A percentile compares a stretch with the other conserved stretches of the same genome.
Evolutionary conservation across 2,888 invertebrate genomes (phyloP).

Genomic region (Argyresthia goedartella): DNA sequence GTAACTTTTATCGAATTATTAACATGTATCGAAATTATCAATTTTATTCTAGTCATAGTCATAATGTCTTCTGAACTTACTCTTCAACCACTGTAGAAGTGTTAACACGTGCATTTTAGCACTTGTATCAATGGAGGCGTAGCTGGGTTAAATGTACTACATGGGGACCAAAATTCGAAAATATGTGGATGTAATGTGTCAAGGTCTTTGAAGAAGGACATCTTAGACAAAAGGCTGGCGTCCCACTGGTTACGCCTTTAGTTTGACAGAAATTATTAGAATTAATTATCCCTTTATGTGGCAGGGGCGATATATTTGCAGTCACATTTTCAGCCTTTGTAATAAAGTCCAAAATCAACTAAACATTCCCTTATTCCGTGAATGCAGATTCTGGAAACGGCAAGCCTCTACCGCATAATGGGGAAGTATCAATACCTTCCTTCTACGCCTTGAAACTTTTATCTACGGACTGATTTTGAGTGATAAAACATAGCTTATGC

Average conservation of each 20-base stretch:
- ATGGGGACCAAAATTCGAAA: conserved; percentile 53
- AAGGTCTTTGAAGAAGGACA: conserved; percentile 8
- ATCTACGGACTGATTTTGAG: conserved; percentile 63
- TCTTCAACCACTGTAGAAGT: background rate
- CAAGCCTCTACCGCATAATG: too few species aligned
- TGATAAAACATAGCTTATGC: conserved; percentile 68
- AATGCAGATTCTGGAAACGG: too few species aligned
- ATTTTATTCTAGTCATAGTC: conserved; percentile 4
- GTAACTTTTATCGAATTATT: background rate
- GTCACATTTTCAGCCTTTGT: too few species aligned
- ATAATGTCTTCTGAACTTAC: too few species aligned
- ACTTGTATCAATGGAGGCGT: conserved; percentile 41
- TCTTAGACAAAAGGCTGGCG: too few species aligned
- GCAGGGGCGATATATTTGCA: too few species aligned
- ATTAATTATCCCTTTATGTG: too few species aligned
- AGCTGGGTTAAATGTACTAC: conserved; percentile 35
- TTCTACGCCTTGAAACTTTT: conserved; percentile 46
- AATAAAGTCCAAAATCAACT: too few species aligned
- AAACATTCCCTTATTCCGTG: too few species aligned
- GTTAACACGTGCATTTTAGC: conserved; percentile 12
- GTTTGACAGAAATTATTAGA: conserved; percentile 22
- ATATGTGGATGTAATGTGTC: conserved; percentile 18
- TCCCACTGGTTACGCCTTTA: conserved; percentile 59
- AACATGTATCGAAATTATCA: background rate
- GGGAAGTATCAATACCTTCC: conserved; percentile 42